Evolutionary conservation across 2,797 vertebrate genomes (phyloP).

Genomic region (Pseudochaenichthys georgianus): DNA sequence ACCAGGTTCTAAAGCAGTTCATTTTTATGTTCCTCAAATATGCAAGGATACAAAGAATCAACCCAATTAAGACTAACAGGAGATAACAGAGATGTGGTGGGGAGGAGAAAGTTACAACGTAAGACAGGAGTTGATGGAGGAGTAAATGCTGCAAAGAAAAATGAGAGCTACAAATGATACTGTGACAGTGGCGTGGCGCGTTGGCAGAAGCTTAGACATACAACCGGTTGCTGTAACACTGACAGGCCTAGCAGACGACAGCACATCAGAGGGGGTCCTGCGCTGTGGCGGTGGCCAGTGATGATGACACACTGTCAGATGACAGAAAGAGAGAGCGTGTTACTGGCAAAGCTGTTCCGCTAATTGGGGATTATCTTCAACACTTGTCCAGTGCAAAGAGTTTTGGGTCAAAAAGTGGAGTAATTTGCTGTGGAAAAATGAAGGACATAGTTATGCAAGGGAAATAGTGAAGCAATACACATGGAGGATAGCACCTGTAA

Average conservation of each 20-base stretch:
- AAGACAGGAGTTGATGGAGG: conserved; percentile 23
- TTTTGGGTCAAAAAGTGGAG: conserved; percentile 33
- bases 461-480: conserved; percentile 29
- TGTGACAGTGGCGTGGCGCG: conserved; percentile 37
- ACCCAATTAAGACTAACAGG: conserved; percentile 15
- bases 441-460: conserved; percentile 24
- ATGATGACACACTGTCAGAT: conserved; percentile 51
- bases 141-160: conserved; percentile 33
- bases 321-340: conserved; percentile 50
- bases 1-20: not conserved
- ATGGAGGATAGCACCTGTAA: conserved; percentile 52
- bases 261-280: conserved; percentile 44
- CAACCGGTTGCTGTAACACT: conserved; percentile 48
- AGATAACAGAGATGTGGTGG: not conserved
- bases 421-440: conserved; percentile 41
- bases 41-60: conserved; percentile 34
- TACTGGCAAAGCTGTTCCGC: conserved; percentile 30
- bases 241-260: conserved; percentile 53
- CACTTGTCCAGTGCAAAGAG: conserved; percentile 30
- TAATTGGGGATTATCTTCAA: conserved; percentile 65
- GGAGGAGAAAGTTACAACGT: conserved; percentile 34
- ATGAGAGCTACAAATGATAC: conserved; percentile 33
- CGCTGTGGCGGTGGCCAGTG: conserved; percentile 30
- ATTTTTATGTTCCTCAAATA: conserved; percentile 25
- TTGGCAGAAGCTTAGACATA: conserved; percentile 50